Percentiles rank a stretch among this genome's conserved stretches.
These are phyloP conservation scores for Actenoides hombroni DNA, from an alignment of 2,113 vertebrate genomes.

Conservation along the genomic window DNA sequence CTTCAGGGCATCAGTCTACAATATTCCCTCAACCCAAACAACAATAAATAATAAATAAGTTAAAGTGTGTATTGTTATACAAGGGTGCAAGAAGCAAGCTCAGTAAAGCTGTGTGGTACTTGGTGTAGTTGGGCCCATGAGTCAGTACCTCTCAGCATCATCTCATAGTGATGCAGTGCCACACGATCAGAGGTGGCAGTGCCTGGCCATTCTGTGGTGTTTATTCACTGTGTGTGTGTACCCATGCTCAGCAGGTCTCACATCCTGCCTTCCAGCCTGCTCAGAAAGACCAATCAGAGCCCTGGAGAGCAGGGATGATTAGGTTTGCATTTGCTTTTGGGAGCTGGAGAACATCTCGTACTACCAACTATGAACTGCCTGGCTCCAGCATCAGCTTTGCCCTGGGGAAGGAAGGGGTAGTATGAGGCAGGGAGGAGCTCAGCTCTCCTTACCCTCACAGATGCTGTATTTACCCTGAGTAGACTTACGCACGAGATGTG, in stretches of 20 bases:
- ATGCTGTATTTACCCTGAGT: neutral
- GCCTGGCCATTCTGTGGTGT: accelerated
- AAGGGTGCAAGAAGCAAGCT: neutral
- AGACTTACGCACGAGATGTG: neutral
- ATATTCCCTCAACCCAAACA: neutral
- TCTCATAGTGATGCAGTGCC: neutral
- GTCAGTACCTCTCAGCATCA: neutral
- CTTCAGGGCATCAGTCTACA: neutral
- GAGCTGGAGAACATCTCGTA: neutral
- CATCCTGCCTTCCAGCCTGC: neutral
- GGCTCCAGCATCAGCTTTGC: neutral
- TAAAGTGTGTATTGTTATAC: neutral
- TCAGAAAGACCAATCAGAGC: neutral
- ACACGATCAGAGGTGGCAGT: neutral
- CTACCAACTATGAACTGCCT: neutral
- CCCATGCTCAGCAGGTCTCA: neutral
- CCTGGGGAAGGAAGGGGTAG: neutral
- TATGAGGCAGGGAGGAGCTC: neutral
- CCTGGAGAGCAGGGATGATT: neutral
- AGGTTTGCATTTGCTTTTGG: neutral
- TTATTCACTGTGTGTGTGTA: neutral
- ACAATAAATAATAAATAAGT: neutral
- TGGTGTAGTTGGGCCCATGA: accelerated
- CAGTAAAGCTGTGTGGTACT: neutral
- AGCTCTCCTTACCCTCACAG: neutral